Percentiles rank a stretch among this genome's conserved stretches.
Evolutionary conservation across 2,113 vertebrate species (phyloP).

Genomic region (Pluvialis apricaria): DNA sequence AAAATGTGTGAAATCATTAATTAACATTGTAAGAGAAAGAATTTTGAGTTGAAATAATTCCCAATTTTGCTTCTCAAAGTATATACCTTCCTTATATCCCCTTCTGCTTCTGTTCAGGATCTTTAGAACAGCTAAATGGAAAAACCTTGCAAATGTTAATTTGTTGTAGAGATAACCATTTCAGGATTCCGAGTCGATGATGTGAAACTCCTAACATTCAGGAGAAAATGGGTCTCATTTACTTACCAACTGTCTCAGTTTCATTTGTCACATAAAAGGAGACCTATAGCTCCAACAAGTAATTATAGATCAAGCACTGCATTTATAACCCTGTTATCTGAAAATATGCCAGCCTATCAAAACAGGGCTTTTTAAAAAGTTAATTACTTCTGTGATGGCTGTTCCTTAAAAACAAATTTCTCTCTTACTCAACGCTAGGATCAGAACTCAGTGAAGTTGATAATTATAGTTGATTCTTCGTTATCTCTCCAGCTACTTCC

Average conservation of each 20-base stretch:
- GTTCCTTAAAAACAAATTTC: background rate
- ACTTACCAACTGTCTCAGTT: background rate
- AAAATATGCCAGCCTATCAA: background rate
- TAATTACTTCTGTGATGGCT: background rate
- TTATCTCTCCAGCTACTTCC: background rate
- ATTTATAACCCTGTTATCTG: background rate
- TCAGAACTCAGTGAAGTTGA: background rate
- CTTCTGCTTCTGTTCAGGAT: background rate
- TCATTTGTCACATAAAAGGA: background rate
- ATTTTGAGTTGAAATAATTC: background rate
- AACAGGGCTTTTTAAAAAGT: background rate
- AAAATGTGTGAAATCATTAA: background rate
- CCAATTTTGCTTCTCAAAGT: background rate
- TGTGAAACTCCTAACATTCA: background rate
- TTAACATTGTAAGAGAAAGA: background rate
- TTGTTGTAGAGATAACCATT: background rate
- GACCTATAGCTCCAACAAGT: background rate
- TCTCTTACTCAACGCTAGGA: background rate
- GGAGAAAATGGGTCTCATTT: background rate
- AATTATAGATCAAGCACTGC: background rate
- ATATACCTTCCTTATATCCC: background rate
- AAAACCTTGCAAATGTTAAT: background rate
- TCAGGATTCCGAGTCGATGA: background rate
- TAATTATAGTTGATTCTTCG: background rate
- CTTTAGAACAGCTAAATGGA: background rate